Evolutionary conservation across 2,888 invertebrate species (phyloP).

Genomic region (Mesodorylaimus sp.): DNA sequence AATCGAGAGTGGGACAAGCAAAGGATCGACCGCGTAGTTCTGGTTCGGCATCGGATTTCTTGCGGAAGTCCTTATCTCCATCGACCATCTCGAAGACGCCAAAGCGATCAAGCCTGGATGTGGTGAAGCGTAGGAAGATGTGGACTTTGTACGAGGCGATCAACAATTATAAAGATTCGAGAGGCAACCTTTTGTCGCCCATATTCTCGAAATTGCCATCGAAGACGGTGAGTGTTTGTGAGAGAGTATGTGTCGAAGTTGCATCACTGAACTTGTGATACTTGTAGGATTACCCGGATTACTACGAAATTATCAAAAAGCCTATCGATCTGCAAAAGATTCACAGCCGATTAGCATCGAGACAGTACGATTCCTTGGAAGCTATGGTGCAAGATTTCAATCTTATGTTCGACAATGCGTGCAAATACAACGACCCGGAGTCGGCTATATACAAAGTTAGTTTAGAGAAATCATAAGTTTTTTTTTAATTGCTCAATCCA

Average conservation of each 20-base stretch:
- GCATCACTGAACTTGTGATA: not conserved
- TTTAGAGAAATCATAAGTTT: too few relatives aligned
- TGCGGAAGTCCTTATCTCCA: too few relatives aligned
- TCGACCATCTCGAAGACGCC: too few relatives aligned
- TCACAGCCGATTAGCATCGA: slow-evolving; percentile 50
- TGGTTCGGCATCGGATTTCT: too few relatives aligned
- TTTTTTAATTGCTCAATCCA: too few relatives aligned
- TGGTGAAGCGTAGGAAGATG: too few relatives aligned
- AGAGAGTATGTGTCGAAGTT: not conserved
- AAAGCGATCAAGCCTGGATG: too few relatives aligned
- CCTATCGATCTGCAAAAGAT: slow-evolving; percentile 93
- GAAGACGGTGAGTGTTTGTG: slow-evolving; percentile 45
- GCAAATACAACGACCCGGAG: slow-evolving; percentile 89
- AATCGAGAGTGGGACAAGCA: not conserved
- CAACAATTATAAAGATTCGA: slow-evolving; percentile 65
- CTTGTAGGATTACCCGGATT: slow-evolving; percentile 70
- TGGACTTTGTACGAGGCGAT: slow-evolving; percentile 73
- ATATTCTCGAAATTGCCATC: slow-evolving; percentile 88
- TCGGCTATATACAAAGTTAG: slow-evolving; percentile 57
- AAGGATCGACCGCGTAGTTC: not conserved
- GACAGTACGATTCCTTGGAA: slow-evolving; percentile 5
- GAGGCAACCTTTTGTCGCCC: slow-evolving; percentile 68
- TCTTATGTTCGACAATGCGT: slow-evolving; percentile 90
- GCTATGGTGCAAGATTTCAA: slow-evolving; percentile 21
- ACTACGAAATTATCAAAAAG: slow-evolving; percentile 85